Base-by-base conservation (phyloP, 2,797 vertebrate species). In the Aselliscus stoliczkanus region DNA sequence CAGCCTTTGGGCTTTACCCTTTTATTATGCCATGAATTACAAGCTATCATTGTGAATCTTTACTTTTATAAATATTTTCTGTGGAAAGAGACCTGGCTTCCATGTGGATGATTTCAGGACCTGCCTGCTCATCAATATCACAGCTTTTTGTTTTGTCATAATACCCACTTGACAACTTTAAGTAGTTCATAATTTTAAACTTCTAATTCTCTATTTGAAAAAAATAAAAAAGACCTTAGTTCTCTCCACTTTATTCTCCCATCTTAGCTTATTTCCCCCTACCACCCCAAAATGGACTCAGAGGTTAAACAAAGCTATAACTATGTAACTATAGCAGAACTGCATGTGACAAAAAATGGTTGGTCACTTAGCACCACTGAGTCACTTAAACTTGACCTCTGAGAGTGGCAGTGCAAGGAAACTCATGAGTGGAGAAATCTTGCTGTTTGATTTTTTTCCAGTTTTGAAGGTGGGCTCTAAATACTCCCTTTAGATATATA, bases 41-140 rank as follows among this genome's bases (percentile, higher is more conserved):
- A 93, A 90, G 21, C 27, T 69, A 70, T 73, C 70, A 69, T 62
- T 90, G 44, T 62, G 56, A 89, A 42, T 27, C 14, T 60, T 69
- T 69, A 42, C 29, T 81, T 81, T 73, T 76, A 44, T 84, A 64
- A 73, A 62, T 65, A 70, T 89, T 94, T 88, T 69, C 52, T 91
- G 7, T 81, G 31, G 21, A 58, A 82, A 80, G 37, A 73, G 17
- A 44, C 44, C 64, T 93, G 39, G 7, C 39, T 84, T 88, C 15
- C 50, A 25, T 54, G 47, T 58, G 29, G 56, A 80, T 86, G 31
- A 5, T 88, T 86, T 81, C 25, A 75, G 29, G 17, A 70, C 82
- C 95, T 92, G 34, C 87, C 96, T 97, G 37, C 88, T 97, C 77
- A 96, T 96, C 83, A 98, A 72, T 96, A 93, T 88, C 64, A 93